Conservation (phyloP, 1,140 invertebrate species). For the Aphis craccivora region DNA sequence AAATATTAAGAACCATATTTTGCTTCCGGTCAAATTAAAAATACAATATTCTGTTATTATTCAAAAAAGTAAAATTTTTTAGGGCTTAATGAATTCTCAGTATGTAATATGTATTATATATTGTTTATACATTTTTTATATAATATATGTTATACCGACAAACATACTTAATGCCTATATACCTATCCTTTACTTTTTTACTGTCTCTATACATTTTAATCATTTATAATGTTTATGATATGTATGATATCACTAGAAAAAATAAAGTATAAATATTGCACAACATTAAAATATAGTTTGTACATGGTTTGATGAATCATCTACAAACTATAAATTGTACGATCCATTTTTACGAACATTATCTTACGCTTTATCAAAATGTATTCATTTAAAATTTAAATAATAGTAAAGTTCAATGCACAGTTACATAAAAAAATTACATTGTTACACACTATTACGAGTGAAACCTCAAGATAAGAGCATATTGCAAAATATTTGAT, state of each 20-base stretch:
- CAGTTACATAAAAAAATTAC: background rate
- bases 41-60: background rate
- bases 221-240: background rate
- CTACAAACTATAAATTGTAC: background rate
- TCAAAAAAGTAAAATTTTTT: background rate
- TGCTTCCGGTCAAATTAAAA: background rate
- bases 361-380: background rate
- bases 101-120: too few species aligned
- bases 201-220: background rate
- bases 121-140: background rate
- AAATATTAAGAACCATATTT: background rate
- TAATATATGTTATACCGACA: background rate
- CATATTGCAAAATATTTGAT: background rate
- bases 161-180: background rate
- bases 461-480: background rate
- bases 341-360: background rate
- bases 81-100: background rate
- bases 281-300: background rate
- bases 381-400: background rate
- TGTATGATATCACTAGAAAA: background rate
- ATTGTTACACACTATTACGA: background rate
- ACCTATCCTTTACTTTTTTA: background rate
- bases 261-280: constrained; percentile 1
- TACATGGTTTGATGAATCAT: background rate
- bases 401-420: background rate